A percentile compares a stretch with the other conserved stretches of the same genome.
These are phyloP conservation scores for Drosophila seguyi DNA, from an alignment of 1,140 invertebrate genomes.

Conservation along the genomic window DNA sequence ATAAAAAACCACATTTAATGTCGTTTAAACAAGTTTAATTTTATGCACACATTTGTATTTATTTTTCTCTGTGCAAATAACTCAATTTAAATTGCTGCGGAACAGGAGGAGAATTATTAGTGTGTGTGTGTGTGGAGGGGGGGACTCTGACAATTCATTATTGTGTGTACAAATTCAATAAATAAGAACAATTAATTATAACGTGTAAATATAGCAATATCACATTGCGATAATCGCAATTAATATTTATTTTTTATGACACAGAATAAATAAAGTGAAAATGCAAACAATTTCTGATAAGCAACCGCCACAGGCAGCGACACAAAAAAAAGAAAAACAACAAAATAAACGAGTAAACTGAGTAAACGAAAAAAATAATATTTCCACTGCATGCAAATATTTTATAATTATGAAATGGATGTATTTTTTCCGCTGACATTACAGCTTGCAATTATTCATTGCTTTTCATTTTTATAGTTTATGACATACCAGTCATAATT, in stretches of 20 bases:
- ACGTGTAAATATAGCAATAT: slow-evolving; percentile 73
- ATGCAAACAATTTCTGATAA: slow-evolving; percentile 67
- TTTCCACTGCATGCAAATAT: slow-evolving; percentile 44
- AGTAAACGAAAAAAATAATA: slow-evolving; percentile 1
- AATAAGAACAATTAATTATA: slow-evolving; percentile 81
- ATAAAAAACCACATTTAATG: slow-evolving; percentile 61
- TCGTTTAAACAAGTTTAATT: slow-evolving; percentile 64
- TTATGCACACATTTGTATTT: slow-evolving; percentile 40
- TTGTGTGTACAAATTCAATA: slow-evolving; percentile 55
- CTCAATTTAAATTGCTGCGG: slow-evolving; percentile 57
- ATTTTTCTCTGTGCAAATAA: slow-evolving; percentile 54
- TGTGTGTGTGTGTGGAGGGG: background rate
- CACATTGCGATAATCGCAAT: slow-evolving; percentile 71
- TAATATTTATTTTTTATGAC: slow-evolving; percentile 76
- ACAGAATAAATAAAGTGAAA: slow-evolving; percentile 60
- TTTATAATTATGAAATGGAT: slow-evolving; percentile 51
- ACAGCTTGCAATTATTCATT: slow-evolving; percentile 4
- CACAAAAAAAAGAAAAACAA: background rate
- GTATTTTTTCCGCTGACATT: slow-evolving; percentile 16
- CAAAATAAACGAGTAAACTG: slow-evolving; percentile 11
- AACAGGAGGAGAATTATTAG: background rate
- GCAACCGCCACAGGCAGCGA: slow-evolving; percentile 19
- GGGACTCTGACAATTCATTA: slow-evolving; percentile 40
- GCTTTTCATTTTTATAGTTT: background rate
- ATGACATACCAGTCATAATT: background rate